Base-by-base conservation (phyloP, 1,140 invertebrate genomes). In the Diachasmimorpha longicaudata region DNA sequence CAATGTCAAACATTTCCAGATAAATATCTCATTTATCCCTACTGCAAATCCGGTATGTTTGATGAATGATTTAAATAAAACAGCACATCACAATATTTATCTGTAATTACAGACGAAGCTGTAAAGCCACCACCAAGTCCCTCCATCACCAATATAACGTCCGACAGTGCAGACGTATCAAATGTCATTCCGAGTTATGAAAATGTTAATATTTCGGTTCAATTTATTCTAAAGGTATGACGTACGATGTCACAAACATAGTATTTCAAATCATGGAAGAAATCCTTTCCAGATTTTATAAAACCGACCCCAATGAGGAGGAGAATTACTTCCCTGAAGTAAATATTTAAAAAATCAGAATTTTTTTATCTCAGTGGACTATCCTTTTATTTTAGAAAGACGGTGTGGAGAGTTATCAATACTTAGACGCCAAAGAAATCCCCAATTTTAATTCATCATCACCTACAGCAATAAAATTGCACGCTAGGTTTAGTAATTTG, bases 41-140 rank as follows among this genome's bases (percentile, higher is more conserved):
- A 72, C 4, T 82, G 81, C 55, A 66, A 79, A 71, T 58, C 2
- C 58, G 77, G 81, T 82, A 81, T 67, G 36, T 48, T 11, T 70
- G 48, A 52, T 52, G 6, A 11, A 36, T 0, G 2, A 1, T 3
- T 36, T n/a, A 58, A 23, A 6, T 42, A 44, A 31, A 25, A 0
- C 0, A 31, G 23, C 10, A 11, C 19, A 39, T 16, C n/a, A 67
- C 13, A 4, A 14, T 6, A 46, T 68, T 58, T 14, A 70, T 42
- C 36, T 16, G 6, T 6, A 42, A 42, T 42, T 42, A n/a, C 42
- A 70, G 31, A n/a, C 16, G 6, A 70, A 42, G 36, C 19, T 70
- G 9, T 52, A 16, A 1, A 4, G 9, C n/a, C 48, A 0, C 48
- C 48, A 19, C 14, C 14, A 6, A 16, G 13, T 19, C 48, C 48